Conservation (phyloP, 2,888 invertebrate species). For the Ditula angustiorana region DNA sequence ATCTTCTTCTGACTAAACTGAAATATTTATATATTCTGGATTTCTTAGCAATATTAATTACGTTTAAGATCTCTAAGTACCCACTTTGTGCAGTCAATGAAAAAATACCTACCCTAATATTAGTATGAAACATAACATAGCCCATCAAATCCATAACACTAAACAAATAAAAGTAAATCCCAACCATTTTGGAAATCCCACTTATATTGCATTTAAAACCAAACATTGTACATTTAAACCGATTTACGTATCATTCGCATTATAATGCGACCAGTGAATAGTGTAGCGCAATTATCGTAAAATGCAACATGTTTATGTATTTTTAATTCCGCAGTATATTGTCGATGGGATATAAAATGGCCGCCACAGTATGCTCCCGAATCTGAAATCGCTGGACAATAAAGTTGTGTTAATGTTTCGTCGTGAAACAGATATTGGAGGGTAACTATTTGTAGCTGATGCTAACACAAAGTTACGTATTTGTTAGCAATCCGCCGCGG, state of each 20-base stretch:
- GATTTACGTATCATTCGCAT: slow-evolving; percentile 63
- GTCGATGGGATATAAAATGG: slow-evolving; percentile 66
- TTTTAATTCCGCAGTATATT: slow-evolving; percentile 82
- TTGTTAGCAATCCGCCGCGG: too few species aligned
- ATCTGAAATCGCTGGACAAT: slow-evolving; percentile 73
- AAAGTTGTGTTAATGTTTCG: slow-evolving; percentile 73
- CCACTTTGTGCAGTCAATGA: too few species aligned
- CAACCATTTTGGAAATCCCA: slow-evolving; percentile 19
- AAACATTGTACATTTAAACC: slow-evolving; percentile 49
- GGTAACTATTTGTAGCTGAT: slow-evolving; percentile 12
- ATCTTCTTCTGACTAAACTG: too few species aligned
- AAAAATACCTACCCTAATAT: too few species aligned
- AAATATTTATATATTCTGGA: too few species aligned
- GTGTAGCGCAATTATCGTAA: slow-evolving; percentile 80
- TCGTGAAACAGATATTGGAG: slow-evolving; percentile 48
- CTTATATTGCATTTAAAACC: slow-evolving; percentile 23
- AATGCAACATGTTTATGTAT: slow-evolving; percentile 82
- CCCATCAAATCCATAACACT: too few species aligned
- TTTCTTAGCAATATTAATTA: too few species aligned
- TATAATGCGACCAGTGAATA: slow-evolving; percentile 75
- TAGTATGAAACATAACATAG: too few species aligned
- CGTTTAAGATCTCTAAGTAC: too few species aligned
- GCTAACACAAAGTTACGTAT: not conserved
- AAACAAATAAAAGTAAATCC: slow-evolving; percentile 26
- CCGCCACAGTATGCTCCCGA: slow-evolving; percentile 61